Evolutionary conservation across 2,888 invertebrate genomes (phyloP).

Genomic region (Keiferia lycopersicella): DNA sequence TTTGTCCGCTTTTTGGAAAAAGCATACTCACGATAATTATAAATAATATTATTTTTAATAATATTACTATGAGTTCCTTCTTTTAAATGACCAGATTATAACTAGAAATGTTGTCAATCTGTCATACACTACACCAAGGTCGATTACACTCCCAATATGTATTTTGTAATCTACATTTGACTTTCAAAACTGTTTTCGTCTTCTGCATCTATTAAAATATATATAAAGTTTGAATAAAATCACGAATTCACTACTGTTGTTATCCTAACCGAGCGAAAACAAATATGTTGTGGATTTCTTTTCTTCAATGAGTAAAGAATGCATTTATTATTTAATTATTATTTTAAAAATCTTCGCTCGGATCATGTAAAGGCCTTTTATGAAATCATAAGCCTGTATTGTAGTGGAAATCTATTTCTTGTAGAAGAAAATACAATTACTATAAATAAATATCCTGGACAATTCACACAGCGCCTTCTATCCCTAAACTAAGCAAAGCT

Average conservation of each 20-base stretch:
- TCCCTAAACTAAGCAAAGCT: too few species aligned
- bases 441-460: too few species aligned
- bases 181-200: conserved; percentile 52
- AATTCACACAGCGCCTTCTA: too few species aligned
- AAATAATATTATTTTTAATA: too few species aligned
- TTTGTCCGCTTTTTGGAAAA: too few species aligned
- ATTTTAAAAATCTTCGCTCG: conserved; percentile 5
- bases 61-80: too few species aligned
- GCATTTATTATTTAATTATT: too few species aligned
- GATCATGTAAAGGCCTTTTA: background rate
- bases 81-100: background rate
- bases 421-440: background rate
- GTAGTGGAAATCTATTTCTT: conserved; percentile 3
- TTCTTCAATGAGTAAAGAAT: too few species aligned
- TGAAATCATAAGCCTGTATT: background rate
- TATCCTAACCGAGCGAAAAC: conserved; percentile 3
- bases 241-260: background rate
- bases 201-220: conserved; percentile 45
- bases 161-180: conserved; percentile 62
- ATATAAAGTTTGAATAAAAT: background rate
- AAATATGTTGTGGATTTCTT: background rate
- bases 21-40: too few species aligned
- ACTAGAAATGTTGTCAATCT: background rate
- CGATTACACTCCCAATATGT: conserved; percentile 42
- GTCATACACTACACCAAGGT: background rate